A percentile compares a stretch with the other conserved stretches of the same genome.
phyloP scores from a whole-genome alignment of 2,797 vertebrate genomes.

The Vipera ursinii region DNA sequence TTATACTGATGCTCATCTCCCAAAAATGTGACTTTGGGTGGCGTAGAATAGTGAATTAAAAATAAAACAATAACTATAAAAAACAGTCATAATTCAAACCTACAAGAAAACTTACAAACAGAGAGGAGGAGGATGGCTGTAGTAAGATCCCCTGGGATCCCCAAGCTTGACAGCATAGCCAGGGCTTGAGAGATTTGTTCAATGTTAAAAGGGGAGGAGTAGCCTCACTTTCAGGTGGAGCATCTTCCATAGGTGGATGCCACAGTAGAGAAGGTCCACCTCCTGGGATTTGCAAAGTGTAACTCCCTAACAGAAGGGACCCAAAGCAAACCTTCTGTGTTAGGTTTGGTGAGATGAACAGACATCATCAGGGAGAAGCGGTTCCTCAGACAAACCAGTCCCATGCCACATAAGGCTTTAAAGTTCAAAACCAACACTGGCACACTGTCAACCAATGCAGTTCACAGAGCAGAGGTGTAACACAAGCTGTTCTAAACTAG shows the following conservation, averaged over 20 bases:
- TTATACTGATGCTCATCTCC: background rate
- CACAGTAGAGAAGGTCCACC: background rate
- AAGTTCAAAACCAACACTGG: background rate
- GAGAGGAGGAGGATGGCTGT: background rate
- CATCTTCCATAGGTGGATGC: background rate
- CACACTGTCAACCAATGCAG: too few species aligned
- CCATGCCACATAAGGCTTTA: background rate
- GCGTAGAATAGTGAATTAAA: background rate
- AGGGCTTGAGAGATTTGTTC: background rate
- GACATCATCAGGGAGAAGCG: too few species aligned
- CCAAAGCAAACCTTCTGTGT: background rate
- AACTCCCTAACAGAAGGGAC: background rate
- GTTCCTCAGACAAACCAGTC: background rate
- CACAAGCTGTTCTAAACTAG: too few species aligned
- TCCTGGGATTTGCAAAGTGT: background rate
- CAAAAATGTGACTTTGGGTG: background rate
- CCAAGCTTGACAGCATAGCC: background rate
- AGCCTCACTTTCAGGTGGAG: background rate
- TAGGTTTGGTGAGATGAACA: too few species aligned
- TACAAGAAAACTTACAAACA: background rate
- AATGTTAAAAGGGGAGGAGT: background rate
- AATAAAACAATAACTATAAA: background rate
- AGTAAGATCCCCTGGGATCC: background rate
- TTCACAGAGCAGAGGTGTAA: background rate
- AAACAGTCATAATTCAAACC: background rate